phyloP scores from a whole-genome alignment of 2,797 vertebrate species.

The Zenarchopterus dispar region DNA sequence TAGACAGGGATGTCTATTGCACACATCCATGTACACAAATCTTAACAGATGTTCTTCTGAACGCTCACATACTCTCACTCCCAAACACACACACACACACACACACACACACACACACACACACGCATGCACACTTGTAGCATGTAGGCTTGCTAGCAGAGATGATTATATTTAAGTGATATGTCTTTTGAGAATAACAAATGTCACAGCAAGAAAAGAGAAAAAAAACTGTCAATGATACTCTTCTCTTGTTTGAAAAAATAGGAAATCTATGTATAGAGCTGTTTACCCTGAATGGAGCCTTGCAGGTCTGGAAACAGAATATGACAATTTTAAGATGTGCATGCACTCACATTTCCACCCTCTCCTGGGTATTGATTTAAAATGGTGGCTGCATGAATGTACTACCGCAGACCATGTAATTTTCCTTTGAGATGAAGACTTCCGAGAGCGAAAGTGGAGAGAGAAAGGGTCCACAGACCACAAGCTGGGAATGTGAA shows the following conservation, averaged over 20 bases:
- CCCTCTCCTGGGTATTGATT: constrained; percentile 79
- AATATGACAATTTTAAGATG: constrained; percentile 73
- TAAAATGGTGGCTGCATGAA: constrained; percentile 84
- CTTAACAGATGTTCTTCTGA: constrained; percentile 68
- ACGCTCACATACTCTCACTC: constrained; percentile 30
- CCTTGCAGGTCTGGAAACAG: constrained; percentile 56
- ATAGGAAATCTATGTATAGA: constrained; percentile 64
- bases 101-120: constrained; percentile 56
- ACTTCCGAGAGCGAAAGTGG: constrained; percentile 78
- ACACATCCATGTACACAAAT: constrained; percentile 56
- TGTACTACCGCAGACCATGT: constrained; percentile 78
- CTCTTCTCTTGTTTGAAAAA: constrained; percentile 49
- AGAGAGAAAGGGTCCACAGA: constrained; percentile 71
- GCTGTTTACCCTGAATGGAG: constrained; percentile 65
- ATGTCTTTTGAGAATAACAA: constrained; percentile 65
- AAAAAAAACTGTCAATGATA: constrained; percentile 54
- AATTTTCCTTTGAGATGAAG: constrained; percentile 83
- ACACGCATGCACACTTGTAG: constrained; percentile 73
- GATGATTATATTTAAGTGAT: constrained; percentile 66
- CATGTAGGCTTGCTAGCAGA: constrained; percentile 62
- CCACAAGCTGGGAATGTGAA: constrained; percentile 84
- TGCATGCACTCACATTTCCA: constrained; percentile 67
- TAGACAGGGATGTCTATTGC: constrained; percentile 18
- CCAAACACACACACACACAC: constrained; percentile 52
- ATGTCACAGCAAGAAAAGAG: constrained; percentile 49